phyloP scores from a whole-genome alignment of 2,113 vertebrate genomes.

The Anhinga anhinga region DNA sequence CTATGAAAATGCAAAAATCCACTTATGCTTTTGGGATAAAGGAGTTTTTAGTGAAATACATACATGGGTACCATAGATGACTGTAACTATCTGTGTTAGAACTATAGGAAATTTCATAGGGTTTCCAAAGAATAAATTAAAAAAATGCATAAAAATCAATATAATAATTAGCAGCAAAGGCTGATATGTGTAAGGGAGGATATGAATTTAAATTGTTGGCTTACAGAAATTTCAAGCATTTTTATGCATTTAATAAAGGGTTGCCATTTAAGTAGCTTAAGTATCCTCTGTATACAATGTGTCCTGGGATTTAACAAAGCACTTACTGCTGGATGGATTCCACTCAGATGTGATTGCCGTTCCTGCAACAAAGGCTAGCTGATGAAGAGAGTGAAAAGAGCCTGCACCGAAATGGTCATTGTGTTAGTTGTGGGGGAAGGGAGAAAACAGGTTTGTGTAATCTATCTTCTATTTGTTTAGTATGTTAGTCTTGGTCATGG shows the following conservation, averaged over 20 bases:
- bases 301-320: slow-evolving; percentile 36
- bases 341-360: neutral
- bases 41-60: neutral
- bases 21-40: neutral
- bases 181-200: neutral
- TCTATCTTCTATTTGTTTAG: neutral
- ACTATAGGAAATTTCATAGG: neutral
- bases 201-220: slow-evolving; percentile 9
- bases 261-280: slow-evolving; percentile 19
- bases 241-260: slow-evolving; percentile 22
- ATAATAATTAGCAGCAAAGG: neutral
- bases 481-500: neutral
- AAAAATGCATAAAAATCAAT: neutral
- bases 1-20: neutral
- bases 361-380: neutral
- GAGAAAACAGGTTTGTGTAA: neutral
- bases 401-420: neutral
- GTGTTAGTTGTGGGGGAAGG: rapidly evolving
- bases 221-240: slow-evolving; percentile 26
- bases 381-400: neutral
- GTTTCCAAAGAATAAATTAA: neutral
- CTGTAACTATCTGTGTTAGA: neutral
- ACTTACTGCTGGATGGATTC: neutral
- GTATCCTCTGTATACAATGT: neutral
- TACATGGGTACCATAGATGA: neutral